Conservation (phyloP, 2,113 vertebrate genomes). For the Cavia aperea region DNA sequence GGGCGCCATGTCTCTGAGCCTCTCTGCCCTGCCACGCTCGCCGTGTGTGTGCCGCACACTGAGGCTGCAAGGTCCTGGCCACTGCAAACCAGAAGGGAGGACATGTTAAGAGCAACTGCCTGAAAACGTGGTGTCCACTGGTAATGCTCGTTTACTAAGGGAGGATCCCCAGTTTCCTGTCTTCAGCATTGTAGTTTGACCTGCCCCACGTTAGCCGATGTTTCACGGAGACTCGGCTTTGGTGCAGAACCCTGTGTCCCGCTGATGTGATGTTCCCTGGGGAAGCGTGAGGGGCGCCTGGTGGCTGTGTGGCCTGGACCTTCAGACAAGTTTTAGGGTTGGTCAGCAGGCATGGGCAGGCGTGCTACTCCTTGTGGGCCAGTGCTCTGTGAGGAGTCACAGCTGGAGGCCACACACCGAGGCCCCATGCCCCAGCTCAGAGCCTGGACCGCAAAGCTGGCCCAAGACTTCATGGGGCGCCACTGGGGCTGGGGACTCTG, state of each 20-base stretch:
- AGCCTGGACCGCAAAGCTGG: neutral
- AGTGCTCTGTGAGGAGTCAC: fast-evolving
- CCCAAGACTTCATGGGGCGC: fast-evolving
- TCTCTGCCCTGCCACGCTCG: neutral
- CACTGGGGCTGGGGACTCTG: fast-evolving
- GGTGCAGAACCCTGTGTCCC: neutral
- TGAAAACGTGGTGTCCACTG: neutral
- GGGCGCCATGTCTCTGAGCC: neutral
- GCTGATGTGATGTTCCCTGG: fast-evolving
- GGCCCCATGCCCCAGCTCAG: fast-evolving
- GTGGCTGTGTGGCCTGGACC: too few species aligned
- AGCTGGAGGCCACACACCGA: fast-evolving
- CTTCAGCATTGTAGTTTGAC: neutral
- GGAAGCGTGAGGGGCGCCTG: too few species aligned
- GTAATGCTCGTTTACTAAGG: too few species aligned
- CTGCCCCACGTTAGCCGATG: neutral
- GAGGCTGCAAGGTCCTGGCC: neutral
- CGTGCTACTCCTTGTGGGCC: fast-evolving
- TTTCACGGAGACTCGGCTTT: neutral
- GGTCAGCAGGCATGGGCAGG: fast-evolving
- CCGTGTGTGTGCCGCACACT: too few species aligned
- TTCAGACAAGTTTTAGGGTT: fast-evolving
- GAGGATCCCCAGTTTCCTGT: too few species aligned
- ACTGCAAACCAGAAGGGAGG: fast-evolving
- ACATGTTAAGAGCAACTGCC: too few species aligned